Evolutionary conservation across 2,113 vertebrate genomes (phyloP), one percentile per base, ranked within the genome.

Genomic region (Crypturellus undulatus): DNA sequence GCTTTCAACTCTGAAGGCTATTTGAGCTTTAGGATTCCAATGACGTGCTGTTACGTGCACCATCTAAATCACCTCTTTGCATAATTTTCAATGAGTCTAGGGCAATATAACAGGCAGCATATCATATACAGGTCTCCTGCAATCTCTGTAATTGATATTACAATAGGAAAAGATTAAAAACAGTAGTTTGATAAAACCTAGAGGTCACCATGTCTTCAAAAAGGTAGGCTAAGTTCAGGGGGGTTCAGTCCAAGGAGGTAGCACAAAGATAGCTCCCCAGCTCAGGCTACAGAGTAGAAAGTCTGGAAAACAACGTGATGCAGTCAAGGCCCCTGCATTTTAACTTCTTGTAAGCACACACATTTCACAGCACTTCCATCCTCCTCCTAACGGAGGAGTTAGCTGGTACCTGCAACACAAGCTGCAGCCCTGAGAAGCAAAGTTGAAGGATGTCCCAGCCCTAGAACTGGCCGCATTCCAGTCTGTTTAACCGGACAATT

Each of bases 401-500:
- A 43, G 70, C 42, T 51, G 51, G 6, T 18, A 12, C 79, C 92
- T 76, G 85, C 72, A 12, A 3, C 36, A 75, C 4, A 24, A 40
- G 56, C 60, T 2, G 8, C 59, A 90, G 87, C 64, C 91, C 79
- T 5, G 32, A 19, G 63, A 51, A 79, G 4, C 1, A 14, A 58
- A 77, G 93, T 36, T 58, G 36, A 34, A 49, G 67, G 58, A 30
- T 42, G 75, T 69, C 70, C 93, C 40, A 73, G 16, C 95, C 91
- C 71, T 68, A 73, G 81, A 22, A 3, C 84, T 96, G 96, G 96
- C 94, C 38, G 3, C 0, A 13, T 15, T 88, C 96, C 94, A 84
- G 89, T 20, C 93, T 79, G 49, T 79, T 97, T 96, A 95, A 93
- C 79, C 12, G 2, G 94, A 97, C 96, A 94, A 96, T 96, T 96